These are phyloP conservation scores for Ceyx margarethae DNA, from an alignment of 2,113 vertebrate species.

Conservation along the genomic window DNA sequence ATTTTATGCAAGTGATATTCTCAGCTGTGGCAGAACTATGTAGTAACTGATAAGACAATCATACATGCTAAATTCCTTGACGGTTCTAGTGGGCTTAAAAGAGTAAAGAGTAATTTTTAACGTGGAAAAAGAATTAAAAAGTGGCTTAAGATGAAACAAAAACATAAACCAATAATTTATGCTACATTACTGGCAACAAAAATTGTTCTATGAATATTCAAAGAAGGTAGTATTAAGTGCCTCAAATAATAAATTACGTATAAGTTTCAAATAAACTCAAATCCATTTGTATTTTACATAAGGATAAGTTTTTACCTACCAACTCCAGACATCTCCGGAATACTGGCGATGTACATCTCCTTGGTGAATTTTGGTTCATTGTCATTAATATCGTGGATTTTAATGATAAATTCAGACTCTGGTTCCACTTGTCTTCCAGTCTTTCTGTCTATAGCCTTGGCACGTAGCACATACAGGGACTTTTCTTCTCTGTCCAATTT, in stretches of 20 bases:
- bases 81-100: not conserved
- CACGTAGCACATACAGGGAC: conserved; percentile 88
- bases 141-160: not conserved
- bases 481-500: conserved; percentile 96
- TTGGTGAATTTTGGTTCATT: conserved; percentile 93
- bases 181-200: not conserved
- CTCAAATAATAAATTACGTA: not conserved
- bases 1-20: not conserved
- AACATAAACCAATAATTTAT: not conserved
- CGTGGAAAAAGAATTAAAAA: not conserved
- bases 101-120: not conserved
- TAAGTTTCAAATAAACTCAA: not conserved
- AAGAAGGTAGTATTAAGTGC: not conserved
- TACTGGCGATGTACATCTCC: conserved; percentile 86
- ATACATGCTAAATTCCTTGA: not conserved
- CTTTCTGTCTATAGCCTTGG: conserved; percentile 90
- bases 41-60: not conserved
- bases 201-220: not conserved
- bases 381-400: conserved; percentile 98
- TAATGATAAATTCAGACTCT: conserved; percentile 97
- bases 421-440: conserved; percentile 91
- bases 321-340: conserved; percentile 96
- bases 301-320: conserved; percentile 81
- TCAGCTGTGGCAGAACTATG: not conserved
- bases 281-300: not conserved